Conservation (phyloP, 1,140 invertebrate species). For the Pristionchus pacificus region DNA sequence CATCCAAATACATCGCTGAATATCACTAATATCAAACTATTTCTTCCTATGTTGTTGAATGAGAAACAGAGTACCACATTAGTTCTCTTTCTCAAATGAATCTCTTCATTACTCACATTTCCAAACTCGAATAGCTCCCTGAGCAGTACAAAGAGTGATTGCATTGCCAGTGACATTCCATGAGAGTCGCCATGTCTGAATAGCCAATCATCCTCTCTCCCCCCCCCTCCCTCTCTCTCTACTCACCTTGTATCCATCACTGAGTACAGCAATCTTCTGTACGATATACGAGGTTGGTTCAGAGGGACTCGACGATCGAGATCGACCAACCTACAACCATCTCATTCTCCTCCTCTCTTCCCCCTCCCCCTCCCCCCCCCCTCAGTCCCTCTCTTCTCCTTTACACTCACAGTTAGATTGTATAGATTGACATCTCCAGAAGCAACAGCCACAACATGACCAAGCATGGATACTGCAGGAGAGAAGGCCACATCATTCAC, state of each 20-base stretch:
- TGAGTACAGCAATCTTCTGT: neutral
- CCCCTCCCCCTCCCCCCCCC: too few relatives aligned
- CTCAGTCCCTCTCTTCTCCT: too few relatives aligned
- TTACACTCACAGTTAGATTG: conserved; percentile 25
- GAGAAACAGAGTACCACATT: too few relatives aligned
- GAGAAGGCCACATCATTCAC: conserved; percentile 21
- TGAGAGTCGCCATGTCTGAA: conserved; percentile 8
- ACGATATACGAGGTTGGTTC: neutral
- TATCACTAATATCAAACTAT: too few relatives aligned
- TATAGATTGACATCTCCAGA: conserved; percentile 26
- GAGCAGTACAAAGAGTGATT: neutral
- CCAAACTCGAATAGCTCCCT: conserved; percentile 9
- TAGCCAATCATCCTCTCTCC: neutral
- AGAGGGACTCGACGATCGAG: too few relatives aligned
- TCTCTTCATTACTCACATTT: too few relatives aligned
- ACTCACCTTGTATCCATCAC: neutral
- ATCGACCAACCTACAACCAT: too few relatives aligned
- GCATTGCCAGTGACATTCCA: conserved; percentile 16
- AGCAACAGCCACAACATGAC: conserved; percentile 22
- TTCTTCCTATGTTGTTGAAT: too few relatives aligned
- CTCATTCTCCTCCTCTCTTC: too few relatives aligned
- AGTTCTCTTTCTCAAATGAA: too few relatives aligned
- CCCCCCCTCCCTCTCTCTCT: neutral
- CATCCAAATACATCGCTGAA: neutral
- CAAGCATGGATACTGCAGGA: conserved; percentile 2